A percentile compares a stretch with the other conserved stretches of the same genome.
These are phyloP conservation scores for Meliscaeva auricollis DNA, from an alignment of 2,888 invertebrate genomes.

Conservation along the genomic window DNA sequence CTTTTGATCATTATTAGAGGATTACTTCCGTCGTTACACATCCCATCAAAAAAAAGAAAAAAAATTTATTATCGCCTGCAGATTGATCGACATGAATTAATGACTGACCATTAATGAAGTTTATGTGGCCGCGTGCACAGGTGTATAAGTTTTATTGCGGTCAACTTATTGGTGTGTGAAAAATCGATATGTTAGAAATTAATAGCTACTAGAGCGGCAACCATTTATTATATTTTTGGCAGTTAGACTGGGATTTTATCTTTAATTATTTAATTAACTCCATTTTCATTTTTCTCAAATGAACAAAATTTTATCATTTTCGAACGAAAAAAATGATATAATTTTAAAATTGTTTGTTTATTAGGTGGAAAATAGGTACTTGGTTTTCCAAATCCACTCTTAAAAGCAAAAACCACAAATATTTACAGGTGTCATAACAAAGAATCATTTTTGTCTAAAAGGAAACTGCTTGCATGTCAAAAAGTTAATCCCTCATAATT, in stretches of 20 bases:
- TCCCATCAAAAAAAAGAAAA: background rate
- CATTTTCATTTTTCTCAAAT: background rate
- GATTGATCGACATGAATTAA: slow-evolving; percentile 21
- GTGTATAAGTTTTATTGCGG: background rate
- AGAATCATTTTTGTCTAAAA: background rate
- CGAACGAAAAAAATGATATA: no score
- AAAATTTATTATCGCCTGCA: background rate
- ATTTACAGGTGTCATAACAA: slow-evolving; percentile 19
- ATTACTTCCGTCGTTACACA: slow-evolving; percentile 31
- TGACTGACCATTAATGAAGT: slow-evolving; percentile 1
- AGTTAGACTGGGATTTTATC: background rate
- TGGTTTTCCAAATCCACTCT: no score
- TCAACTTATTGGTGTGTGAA: background rate
- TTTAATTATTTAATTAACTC: background rate
- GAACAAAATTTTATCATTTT: no score
- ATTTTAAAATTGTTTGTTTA: no score
- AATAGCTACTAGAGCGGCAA: background rate
- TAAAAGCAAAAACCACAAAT: background rate
- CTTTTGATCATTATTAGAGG: slow-evolving; percentile 8
- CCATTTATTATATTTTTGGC: background rate
- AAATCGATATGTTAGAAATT: slow-evolving; percentile 2
- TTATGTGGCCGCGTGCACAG: background rate
- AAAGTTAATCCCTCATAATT: slow-evolving; percentile 60
- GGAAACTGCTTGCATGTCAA: slow-evolving; percentile 20
- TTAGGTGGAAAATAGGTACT: no score